Conservation (phyloP, 1,140 invertebrate species). For the Monomorium pharaonis region DNA sequence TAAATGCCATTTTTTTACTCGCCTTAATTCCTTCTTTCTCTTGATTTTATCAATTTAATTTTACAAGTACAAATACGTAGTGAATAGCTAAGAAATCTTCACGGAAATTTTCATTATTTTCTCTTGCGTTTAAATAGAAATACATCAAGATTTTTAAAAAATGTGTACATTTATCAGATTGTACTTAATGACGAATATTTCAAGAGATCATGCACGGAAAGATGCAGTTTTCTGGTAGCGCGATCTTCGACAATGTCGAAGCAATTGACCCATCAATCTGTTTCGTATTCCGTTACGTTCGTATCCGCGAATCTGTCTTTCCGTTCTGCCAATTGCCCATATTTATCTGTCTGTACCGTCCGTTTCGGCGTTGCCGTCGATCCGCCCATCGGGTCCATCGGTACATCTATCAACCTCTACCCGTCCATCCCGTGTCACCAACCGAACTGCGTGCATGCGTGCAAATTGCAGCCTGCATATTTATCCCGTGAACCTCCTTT, state of each 20-base stretch:
- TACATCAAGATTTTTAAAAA: neutral
- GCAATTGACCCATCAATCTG: conserved; percentile 31
- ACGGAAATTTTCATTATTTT: neutral
- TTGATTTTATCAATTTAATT: neutral
- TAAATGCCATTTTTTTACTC: neutral
- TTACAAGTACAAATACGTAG: neutral
- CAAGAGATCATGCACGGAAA: neutral
- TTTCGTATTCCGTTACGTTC: conserved; percentile 18
- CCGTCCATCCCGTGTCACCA: conserved; percentile 37
- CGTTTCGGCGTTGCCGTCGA: conserved; percentile 51
- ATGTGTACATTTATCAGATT: neutral
- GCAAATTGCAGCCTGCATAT: conserved; percentile 2
- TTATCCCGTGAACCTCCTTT: conserved; percentile 8
- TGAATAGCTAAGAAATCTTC: neutral
- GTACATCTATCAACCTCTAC: conserved; percentile 46
- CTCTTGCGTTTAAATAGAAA: neutral
- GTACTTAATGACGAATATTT: neutral
- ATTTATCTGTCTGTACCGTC: conserved; percentile 52
- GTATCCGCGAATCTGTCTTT: conserved; percentile 47
- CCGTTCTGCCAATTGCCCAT: conserved; percentile 55
- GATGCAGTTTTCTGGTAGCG: neutral
- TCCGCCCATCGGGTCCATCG: conserved; percentile 42
- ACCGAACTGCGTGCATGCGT: conserved; percentile 21
- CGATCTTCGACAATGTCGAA: conserved; percentile 7
- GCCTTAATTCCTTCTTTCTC: neutral